A percentile compares a stretch with the other conserved stretches of the same genome.
Evolutionary conservation across 2,797 vertebrate species (phyloP).

Genomic region (Notoglanidium macrostoma): DNA sequence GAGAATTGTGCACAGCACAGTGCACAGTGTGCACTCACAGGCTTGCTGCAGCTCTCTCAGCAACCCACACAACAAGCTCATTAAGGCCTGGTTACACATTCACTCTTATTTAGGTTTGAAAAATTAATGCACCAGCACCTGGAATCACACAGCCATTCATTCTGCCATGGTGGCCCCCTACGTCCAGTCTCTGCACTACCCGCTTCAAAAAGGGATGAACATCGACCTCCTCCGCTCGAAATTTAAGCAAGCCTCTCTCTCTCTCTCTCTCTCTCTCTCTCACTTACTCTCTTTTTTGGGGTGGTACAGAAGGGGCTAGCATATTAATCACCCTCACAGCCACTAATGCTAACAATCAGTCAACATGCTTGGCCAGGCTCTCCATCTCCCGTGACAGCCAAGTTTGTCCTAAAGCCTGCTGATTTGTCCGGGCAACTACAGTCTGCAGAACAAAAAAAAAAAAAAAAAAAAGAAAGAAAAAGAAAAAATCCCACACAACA

Average conservation of each 20-base stretch:
- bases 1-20: slow-evolving; percentile 69
- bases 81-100: slow-evolving; percentile 73
- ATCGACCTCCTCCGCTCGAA: slow-evolving; percentile 72
- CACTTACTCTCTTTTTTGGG: slow-evolving; percentile 66
- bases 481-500: not conserved
- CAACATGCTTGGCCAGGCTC: slow-evolving; percentile 79
- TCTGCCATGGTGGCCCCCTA: slow-evolving; percentile 60
- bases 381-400: slow-evolving; percentile 85
- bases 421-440: slow-evolving; percentile 77
- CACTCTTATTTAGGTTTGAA: slow-evolving; percentile 73
- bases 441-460: slow-evolving; percentile 66
- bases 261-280: slow-evolving; percentile 58
- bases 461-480: not conserved
- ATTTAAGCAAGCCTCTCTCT: slow-evolving; percentile 72
- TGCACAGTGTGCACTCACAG: slow-evolving; percentile 68
- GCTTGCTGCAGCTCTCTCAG: slow-evolving; percentile 66
- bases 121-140: slow-evolving; percentile 74
- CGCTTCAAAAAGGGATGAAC: slow-evolving; percentile 70
- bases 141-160: slow-evolving; percentile 71
- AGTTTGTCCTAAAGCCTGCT: slow-evolving; percentile 82
- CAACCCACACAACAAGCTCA: slow-evolving; percentile 73
- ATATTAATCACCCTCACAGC: slow-evolving; percentile 95
- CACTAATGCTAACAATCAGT: slow-evolving; percentile 91
- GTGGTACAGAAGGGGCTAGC: slow-evolving; percentile 80
- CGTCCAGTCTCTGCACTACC: slow-evolving; percentile 68